Conservation (phyloP, 2,797 vertebrate species). For the Hipposideros larvatus region DNA sequence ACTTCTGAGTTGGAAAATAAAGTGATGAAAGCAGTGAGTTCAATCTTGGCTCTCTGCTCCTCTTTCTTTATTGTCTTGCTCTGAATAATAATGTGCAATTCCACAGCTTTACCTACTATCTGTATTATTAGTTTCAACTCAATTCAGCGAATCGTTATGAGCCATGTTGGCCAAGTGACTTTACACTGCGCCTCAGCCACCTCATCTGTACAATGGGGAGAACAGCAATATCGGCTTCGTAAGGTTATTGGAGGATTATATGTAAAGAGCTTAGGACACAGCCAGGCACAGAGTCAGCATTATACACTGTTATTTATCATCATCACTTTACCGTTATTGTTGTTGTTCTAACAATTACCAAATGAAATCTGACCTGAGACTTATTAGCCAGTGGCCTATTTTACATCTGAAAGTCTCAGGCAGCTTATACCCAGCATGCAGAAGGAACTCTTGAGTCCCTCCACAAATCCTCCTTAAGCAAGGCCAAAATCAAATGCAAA, state of each 20-base stretch:
- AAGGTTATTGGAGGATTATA: not conserved
- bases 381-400: not conserved
- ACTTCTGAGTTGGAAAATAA: slow-evolving; percentile 24
- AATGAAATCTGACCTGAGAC: not conserved
- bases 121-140: not conserved
- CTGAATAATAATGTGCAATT: not conserved
- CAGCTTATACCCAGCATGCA: not conserved
- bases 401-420: not conserved
- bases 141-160: not conserved
- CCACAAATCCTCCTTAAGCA: not conserved
- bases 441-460: not conserved
- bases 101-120: not conserved
- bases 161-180: not conserved
- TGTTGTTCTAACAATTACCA: not conserved
- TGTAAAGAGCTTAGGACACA: not conserved
- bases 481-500: not conserved
- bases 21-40: not conserved
- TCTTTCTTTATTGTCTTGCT: not conserved
- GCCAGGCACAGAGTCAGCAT: not conserved
- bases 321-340: not conserved
- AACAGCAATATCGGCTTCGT: not conserved
- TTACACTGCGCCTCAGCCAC: not conserved
- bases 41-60: not conserved
- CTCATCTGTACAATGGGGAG: not conserved
- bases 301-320: not conserved